Percentiles rank a stretch among this genome's conserved stretches.
Conservation (phyloP, 2,797 vertebrate species). For the Orestias chungarensis region DNA sequence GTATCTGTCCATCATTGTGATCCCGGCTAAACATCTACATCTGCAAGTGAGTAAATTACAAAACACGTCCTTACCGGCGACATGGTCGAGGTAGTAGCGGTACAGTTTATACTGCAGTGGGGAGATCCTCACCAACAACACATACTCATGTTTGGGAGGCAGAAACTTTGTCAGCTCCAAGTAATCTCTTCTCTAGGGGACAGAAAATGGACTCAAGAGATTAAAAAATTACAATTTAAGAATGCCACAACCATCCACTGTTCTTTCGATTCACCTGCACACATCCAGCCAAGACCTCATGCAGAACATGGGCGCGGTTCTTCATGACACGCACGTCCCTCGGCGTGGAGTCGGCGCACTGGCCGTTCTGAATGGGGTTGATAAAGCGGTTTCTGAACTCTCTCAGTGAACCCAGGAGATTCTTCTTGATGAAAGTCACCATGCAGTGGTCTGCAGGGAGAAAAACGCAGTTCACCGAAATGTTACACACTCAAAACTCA, state of each 20-base stretch:
- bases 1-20: neutral
- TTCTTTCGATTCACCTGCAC: slow-evolving; percentile 86
- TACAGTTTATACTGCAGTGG: slow-evolving; percentile 90
- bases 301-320: slow-evolving; percentile 94
- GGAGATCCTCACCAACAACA: slow-evolving; percentile 90
- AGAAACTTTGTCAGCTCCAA: slow-evolving; percentile 92
- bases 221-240: neutral
- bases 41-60: neutral
- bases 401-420: slow-evolving; percentile 90
- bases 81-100: slow-evolving; percentile 88
- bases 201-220: slow-evolving; percentile 6
- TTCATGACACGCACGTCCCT: slow-evolving; percentile 95
- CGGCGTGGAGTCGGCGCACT: slow-evolving; percentile 95
- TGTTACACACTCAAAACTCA: too few relatives aligned
- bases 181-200: slow-evolving; percentile 91
- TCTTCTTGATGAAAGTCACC: slow-evolving; percentile 97
- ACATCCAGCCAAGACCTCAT: slow-evolving; percentile 91
- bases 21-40: neutral
- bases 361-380: slow-evolving; percentile 97
- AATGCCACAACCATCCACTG: neutral
- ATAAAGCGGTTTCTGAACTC: slow-evolving; percentile 97
- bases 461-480: neutral
- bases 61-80: slow-evolving; percentile 81
- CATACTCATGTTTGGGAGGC: slow-evolving; percentile 94
- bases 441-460: slow-evolving; percentile 92